These are phyloP conservation scores for Xestobium rufovillosum DNA, from an alignment of 2,888 invertebrate species.

Conservation along the genomic window DNA sequence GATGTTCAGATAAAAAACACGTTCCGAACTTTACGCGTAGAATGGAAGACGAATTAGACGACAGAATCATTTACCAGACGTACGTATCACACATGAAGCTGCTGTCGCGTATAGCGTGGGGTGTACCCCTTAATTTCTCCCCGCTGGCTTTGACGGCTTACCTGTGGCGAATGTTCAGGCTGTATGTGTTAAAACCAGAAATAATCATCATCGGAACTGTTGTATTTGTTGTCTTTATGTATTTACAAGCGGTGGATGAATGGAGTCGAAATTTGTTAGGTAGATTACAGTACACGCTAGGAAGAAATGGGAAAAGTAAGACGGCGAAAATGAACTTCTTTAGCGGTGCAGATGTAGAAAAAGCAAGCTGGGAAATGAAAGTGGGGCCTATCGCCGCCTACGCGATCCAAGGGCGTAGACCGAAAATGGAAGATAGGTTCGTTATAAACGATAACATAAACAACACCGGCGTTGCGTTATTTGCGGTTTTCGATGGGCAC, in stretches of 20 bases:
- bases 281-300: constrained; percentile 60
- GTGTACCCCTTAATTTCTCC: constrained; percentile 61
- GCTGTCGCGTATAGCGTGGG: constrained; percentile 71
- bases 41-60: constrained; percentile 92
- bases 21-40: no score
- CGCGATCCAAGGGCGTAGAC: constrained; percentile 83
- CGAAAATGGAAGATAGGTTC: constrained; percentile 92
- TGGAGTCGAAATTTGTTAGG: constrained; percentile 66
- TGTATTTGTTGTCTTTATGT: constrained; percentile 65
- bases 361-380: constrained; percentile 68
- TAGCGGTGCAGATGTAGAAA: constrained; percentile 49
- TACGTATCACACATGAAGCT: constrained; percentile 81
- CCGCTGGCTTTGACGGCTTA: constrained; percentile 58
- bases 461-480: constrained; percentile 77
- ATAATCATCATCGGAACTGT: constrained; percentile 64
- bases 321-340: constrained; percentile 51
- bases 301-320: constrained; percentile 49
- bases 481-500: constrained; percentile 92
- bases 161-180: constrained; percentile 70
- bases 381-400: constrained; percentile 74
- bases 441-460: constrained; percentile 80
- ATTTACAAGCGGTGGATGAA: constrained; percentile 74
- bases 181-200: constrained; percentile 75
- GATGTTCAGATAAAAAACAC: no score
- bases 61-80: constrained; percentile 80